These are phyloP conservation scores for Platycheirus rosarum DNA, from an alignment of 2,888 invertebrate genomes.

Conservation along the genomic window DNA sequence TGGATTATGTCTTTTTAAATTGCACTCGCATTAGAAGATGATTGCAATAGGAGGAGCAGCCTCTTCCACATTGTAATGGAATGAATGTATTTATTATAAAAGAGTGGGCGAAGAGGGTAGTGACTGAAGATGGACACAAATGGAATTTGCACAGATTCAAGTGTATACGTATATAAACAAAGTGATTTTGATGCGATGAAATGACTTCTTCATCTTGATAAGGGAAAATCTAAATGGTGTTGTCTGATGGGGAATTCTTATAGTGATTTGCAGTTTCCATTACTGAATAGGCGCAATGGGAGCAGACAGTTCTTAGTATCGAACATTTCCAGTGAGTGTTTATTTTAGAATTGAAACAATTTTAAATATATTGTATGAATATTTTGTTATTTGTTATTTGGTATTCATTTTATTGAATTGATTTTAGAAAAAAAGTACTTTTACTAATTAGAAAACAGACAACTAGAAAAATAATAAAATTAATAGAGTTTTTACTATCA, in stretches of 20 bases:
- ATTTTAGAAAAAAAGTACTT: too few species aligned
- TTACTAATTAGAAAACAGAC: too few species aligned
- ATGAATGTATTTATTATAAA: conserved; percentile 45
- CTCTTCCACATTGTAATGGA: conserved; percentile 48
- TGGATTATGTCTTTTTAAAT: conserved; percentile 41
- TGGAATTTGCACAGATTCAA: conserved; percentile 35
- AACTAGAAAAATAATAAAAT: too few species aligned
- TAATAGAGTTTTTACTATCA: too few species aligned
- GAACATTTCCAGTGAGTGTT: too few species aligned
- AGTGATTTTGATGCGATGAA: conserved; percentile 38
- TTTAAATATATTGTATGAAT: too few species aligned
- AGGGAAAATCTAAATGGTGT: neutral
- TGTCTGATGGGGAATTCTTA: conserved; percentile 3
- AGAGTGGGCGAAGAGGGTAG: conserved; percentile 6
- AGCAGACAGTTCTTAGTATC: too few species aligned
- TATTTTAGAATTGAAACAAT: too few species aligned
- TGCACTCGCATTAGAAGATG: conserved; percentile 52
- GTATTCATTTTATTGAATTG: too few species aligned
- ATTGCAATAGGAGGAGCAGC: conserved; percentile 23
- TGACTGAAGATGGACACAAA: neutral
- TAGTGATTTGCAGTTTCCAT: conserved; percentile 4
- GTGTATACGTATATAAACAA: conserved; percentile 32
- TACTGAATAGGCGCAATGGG: neutral
- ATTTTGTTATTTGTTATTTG: too few species aligned
- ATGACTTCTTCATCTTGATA: conserved; percentile 27